Evolutionary conservation across 1,140 invertebrate genomes (phyloP).

Genomic region (Zaprionus ghesquierei): DNA sequence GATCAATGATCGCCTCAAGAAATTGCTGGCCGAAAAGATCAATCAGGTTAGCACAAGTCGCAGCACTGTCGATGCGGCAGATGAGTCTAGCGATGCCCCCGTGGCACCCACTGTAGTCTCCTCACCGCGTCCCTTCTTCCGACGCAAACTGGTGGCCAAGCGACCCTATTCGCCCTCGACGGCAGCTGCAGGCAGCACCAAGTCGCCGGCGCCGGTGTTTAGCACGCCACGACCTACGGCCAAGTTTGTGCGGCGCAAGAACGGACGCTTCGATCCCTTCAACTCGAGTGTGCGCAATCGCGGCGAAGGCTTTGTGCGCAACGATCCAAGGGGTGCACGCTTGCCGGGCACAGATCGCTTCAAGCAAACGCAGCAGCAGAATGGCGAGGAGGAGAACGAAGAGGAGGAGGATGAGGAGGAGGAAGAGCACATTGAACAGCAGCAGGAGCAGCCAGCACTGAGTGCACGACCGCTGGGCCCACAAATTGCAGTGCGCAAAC

Average conservation of each 20-base stretch:
- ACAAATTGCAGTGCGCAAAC: slow-evolving; percentile 40
- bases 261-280: slow-evolving; percentile 73
- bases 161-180: slow-evolving; percentile 49
- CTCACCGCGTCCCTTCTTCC: slow-evolving; percentile 58
- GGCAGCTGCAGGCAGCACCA: slow-evolving; percentile 9
- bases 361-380: slow-evolving; percentile 24
- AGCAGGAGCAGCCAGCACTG: slow-evolving; percentile 12
- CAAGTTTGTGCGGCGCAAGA: slow-evolving; percentile 74
- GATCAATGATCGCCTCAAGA: slow-evolving; percentile 58
- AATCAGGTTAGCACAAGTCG: not conserved
- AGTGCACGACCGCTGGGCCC: slow-evolving; percentile 22
- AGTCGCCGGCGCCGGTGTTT: slow-evolving; percentile 22
- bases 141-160: slow-evolving; percentile 68
- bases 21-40: slow-evolving; percentile 47
- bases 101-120: not conserved
- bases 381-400: slow-evolving; percentile 40
- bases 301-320: slow-evolving; percentile 70
- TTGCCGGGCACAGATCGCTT: slow-evolving; percentile 65
- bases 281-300: slow-evolving; percentile 65
- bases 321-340: slow-evolving; percentile 55
- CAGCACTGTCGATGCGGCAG: not conserved
- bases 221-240: slow-evolving; percentile 49
- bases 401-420: slow-evolving; percentile 84
- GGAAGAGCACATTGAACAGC: slow-evolving; percentile 78
- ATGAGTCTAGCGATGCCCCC: not conserved